Evolutionary conservation across 2,113 vertebrate genomes (phyloP).

Genomic region (Antigone vipio): DNA sequence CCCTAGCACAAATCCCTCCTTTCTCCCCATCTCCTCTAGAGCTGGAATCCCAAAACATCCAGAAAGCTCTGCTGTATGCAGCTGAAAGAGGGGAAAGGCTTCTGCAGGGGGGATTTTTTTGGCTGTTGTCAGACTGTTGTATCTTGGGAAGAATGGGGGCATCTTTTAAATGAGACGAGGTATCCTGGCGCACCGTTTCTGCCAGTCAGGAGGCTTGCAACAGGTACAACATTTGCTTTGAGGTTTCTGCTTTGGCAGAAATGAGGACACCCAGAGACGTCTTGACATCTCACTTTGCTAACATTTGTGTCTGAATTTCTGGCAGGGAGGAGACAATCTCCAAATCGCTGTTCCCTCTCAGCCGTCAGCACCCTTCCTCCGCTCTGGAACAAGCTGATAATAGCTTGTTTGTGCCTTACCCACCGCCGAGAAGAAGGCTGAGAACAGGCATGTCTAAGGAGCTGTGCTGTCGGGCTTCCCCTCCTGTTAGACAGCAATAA

Average conservation of each 20-base stretch:
- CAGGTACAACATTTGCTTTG: neutral
- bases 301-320: neutral
- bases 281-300: neutral
- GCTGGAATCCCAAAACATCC: neutral
- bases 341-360: neutral
- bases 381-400: neutral
- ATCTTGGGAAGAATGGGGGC: neutral
- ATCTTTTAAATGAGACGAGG: fast-evolving
- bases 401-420: slow-evolving; percentile 2
- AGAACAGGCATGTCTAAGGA: neutral
- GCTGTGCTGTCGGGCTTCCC: slow-evolving; percentile 9
- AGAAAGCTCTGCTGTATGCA: neutral
- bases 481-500: neutral
- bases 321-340: neutral
- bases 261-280: neutral
- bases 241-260: neutral
- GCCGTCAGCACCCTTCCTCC: slow-evolving; percentile 19
- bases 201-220: neutral
- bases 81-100: neutral
- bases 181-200: neutral
- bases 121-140: neutral
- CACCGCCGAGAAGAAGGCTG: neutral
- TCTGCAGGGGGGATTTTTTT: neutral
- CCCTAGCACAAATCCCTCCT: neutral
- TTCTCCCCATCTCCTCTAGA: neutral